phyloP scores from a whole-genome alignment of 1,140 invertebrate genomes.

The Zaprionus davidi region DNA sequence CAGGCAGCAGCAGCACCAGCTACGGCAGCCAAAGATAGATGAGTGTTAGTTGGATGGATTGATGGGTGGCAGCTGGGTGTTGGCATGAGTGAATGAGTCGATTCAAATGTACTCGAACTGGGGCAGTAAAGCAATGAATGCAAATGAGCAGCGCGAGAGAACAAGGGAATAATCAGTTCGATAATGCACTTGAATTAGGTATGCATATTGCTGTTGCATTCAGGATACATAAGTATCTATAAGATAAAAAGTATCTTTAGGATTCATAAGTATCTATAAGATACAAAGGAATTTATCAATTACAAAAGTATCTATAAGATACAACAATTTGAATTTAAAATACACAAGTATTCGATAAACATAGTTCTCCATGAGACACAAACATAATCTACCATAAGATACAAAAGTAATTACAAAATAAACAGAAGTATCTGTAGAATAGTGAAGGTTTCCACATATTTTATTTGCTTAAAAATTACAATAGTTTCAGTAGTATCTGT shows the following conservation, averaged over 20 bases:
- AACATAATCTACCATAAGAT: no score
- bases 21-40: constrained; percentile 30
- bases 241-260: background rate
- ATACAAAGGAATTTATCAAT: background rate
- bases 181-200: background rate
- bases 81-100: constrained; percentile 1
- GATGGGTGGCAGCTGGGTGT: constrained; percentile 2
- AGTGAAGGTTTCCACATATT: no score
- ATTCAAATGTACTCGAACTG: constrained; percentile 1
- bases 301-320: background rate
- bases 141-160: background rate
- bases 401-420: no score
- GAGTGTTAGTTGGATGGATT: constrained; percentile 27
- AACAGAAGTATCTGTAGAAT: no score
- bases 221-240: background rate
- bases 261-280: background rate
- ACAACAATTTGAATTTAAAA: no score
- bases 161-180: constrained; percentile 1
- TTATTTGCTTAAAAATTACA: no score
- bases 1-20: constrained; percentile 5
- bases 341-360: no score
- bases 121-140: background rate
- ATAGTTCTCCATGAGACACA: no score
- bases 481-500: no score
- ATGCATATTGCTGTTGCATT: background rate